Base-by-base conservation (phyloP, 2,888 invertebrate genomes). In the Eristalinus aeneus region DNA sequence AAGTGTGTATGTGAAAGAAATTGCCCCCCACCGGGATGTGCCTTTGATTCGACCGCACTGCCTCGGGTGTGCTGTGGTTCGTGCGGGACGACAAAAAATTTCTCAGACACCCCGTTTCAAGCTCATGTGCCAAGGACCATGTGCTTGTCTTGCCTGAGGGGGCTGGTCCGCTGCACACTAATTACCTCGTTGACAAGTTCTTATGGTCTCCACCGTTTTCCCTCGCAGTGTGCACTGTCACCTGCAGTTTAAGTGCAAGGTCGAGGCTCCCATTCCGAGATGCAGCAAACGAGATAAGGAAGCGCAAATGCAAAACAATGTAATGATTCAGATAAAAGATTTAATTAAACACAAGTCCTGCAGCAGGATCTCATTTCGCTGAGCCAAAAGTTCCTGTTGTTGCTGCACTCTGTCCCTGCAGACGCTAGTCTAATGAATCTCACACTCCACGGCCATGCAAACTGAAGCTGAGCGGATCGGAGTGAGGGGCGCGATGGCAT, bases 311-410 rank as follows among this genome's bases (percentile, higher is more conserved):
- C 68, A 63, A 63, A 68, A 73, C 72, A 36, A 64, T 63, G 63
- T 76, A 65, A 67, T 46, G 61, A 73, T 77, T 68, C 34, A 73
- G 82, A 77, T 83, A 73, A 68, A 68, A 64, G 61, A 77, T 83
- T 83, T 83, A 83, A 83, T 83, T 83, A 77, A 83, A 83, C 72
- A 63, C 56, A 83, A 77, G 46, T 16, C 46, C 46, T 46, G 46
- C 46, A 46, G 46, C 46, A 16, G 46, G 46, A 46, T 46, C 46
- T 16, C 16, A 4, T 16, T 46, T 16, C 46, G 46, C 46, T 1
- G 46, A 16, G 46, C 46, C 16, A 46, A 46, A 46, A 46, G 46
- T 46, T 46, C 16, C 1, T n/a, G 16, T 46, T 46, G 46, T 46
- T 46, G 46, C 46, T 46, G 46, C 46, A 46, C 9, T 16, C 16